Evolutionary conservation across 2,888 invertebrate species (phyloP), one percentile per base, ranked within the genome.

Genomic region (Volucella inflata): DNA sequence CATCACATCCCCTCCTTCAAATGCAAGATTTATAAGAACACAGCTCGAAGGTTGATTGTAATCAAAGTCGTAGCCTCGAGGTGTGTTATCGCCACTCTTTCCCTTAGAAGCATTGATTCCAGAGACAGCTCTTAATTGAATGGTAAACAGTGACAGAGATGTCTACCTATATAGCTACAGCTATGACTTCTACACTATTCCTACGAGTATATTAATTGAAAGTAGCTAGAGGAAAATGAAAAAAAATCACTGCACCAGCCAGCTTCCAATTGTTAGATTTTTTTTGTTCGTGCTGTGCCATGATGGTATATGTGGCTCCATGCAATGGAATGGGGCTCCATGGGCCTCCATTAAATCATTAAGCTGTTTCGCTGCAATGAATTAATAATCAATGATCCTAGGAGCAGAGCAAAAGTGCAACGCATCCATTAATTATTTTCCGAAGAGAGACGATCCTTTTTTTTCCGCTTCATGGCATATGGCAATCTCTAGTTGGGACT

Each of bases 311-410:
- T 57, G 38, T 36, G 38, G 36, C 14, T 57, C 14, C 40, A 38
- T 16, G 53, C 21, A 50, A 12, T 30, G n/a, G 30, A 12, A n/a
- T 14, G 16, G 40, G 14, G 16, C 36, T 64, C 38, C 64, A 55
- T 71, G 60, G 46, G 46, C 30, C 62, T 67, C 71, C 74, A 83
- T 78, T 83, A 74, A 78, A 74, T 83, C 68, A 83, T 74, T 78
- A 72, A 78, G 78, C 78, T 68, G 68, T 72, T 78, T 77, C 83
- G 50, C 68, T 83, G 74, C 83, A 74, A 78, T 78, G 74, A 78
- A 78, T 83, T 83, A 83, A 83, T 83, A 83, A 83, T 83, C 83
- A 70, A 83, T 83, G 78, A 83, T 74, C 60, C 74, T 74, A 68
- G 74, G 55, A 80, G 67, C 64, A 59, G 14, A 46, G 62, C 57